phyloP scores from a whole-genome alignment of 2,888 invertebrate genomes.

The Lottia scabra region DNA sequence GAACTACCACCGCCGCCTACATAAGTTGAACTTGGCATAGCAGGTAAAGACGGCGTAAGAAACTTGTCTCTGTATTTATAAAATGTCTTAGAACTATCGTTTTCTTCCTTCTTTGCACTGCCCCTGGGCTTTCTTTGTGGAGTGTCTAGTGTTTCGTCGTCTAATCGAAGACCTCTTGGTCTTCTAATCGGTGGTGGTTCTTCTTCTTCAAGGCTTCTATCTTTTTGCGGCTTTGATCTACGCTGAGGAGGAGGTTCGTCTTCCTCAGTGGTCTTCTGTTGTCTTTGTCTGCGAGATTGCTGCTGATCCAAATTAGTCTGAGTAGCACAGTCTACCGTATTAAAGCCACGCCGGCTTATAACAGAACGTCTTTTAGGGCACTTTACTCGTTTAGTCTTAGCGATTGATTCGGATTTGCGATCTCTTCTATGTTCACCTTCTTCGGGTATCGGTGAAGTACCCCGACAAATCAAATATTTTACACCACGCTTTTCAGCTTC shows the following conservation, averaged over 20 bases:
- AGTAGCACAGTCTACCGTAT: conserved; percentile 49
- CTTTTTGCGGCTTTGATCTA: no score
- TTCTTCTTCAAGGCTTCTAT: no score
- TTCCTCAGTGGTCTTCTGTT: conserved; percentile 29
- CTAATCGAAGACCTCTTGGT: no score
- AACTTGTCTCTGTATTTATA: conserved; percentile 53
- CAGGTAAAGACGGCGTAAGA: conserved; percentile 27
- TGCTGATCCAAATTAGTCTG: conserved; percentile 53
- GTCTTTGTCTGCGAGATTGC: conserved; percentile 8
- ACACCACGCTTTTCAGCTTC: conserved; percentile 53
- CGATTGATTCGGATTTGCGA: conserved; percentile 44
- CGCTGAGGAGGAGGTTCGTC: conserved; percentile 19
- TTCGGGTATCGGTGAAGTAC: conserved; percentile 62
- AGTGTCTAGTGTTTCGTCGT: no score
- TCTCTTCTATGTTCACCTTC: conserved; percentile 39
- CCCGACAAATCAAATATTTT: conserved; percentile 59
- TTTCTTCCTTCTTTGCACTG: neutral
- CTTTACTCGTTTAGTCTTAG: conserved; percentile 53
- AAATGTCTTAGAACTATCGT: conserved; percentile 37
- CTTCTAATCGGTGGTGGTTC: no score
- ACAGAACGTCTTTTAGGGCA: conserved; percentile 35
- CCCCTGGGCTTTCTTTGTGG: neutral
- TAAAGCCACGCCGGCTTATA: conserved; percentile 27
- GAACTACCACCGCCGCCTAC: conserved; percentile 12
- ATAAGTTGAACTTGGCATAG: conserved; percentile 30